These are phyloP conservation scores for Halcyon senegalensis DNA, from an alignment of 2,113 vertebrate genomes.

Conservation along the genomic window DNA sequence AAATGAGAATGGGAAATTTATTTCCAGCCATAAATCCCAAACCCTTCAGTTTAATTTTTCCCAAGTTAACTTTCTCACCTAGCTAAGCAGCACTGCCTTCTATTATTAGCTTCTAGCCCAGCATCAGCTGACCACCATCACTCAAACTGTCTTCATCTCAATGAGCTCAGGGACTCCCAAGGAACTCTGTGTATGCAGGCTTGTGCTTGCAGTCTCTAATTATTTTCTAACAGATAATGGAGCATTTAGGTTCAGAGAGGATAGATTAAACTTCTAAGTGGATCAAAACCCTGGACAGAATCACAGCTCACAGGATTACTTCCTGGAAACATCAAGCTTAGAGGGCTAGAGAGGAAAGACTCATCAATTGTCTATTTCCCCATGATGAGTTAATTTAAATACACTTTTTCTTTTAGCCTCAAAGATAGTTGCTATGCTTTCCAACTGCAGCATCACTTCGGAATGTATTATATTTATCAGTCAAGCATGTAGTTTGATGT, in stretches of 20 bases:
- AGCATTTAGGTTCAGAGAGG: constrained; percentile 70
- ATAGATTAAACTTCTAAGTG: constrained; percentile 69
- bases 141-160: constrained; percentile 72
- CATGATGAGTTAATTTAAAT: background rate
- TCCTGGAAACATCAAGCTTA: background rate
- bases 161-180: constrained; percentile 76
- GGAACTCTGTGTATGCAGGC: constrained; percentile 59
- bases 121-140: constrained; percentile 73
- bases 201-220: constrained; percentile 75
- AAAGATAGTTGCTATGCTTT: background rate
- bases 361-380: background rate
- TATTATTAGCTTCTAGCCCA: constrained; percentile 76
- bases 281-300: constrained; percentile 66
- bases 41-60: constrained; percentile 75
- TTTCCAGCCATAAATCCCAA: constrained; percentile 72
- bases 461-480: background rate
- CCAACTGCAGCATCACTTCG: background rate
- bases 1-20: constrained; percentile 75
- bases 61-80: constrained; percentile 75
- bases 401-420: background rate
- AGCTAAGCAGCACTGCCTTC: constrained; percentile 73
- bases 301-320: background rate
- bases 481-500: background rate
- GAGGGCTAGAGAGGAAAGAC: background rate
- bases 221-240: constrained; percentile 79